A percentile compares a stretch with the other conserved stretches of the same genome.
These are phyloP conservation scores for Drosophila bunnanda DNA, from an alignment of 2,888 invertebrate genomes.

Conservation along the genomic window DNA sequence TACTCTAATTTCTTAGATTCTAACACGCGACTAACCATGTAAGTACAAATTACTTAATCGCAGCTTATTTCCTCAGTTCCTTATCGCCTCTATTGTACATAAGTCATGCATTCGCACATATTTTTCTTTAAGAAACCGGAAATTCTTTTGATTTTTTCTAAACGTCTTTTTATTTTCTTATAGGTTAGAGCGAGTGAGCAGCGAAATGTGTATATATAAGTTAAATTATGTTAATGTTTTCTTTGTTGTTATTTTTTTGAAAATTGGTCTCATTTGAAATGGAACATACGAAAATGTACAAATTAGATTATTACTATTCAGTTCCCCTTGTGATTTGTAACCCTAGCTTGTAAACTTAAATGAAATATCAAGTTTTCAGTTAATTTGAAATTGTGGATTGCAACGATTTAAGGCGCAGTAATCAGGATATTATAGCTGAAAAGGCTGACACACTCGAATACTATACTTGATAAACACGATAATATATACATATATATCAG, in stretches of 20 bases:
- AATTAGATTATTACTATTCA: constrained; percentile 57
- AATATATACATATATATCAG: constrained; percentile 1
- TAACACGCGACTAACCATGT: constrained; percentile 79
- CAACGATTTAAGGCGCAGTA: constrained; percentile 2
- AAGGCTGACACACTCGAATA: constrained; percentile 14
- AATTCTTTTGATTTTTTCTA: constrained; percentile 13
- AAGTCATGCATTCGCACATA: background rate
- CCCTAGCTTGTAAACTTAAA: constrained; percentile 54
- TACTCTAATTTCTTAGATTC: constrained; percentile 73
- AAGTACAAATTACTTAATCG: constrained; percentile 64
- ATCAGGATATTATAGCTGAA: constrained; percentile 21
- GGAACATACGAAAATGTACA: constrained; percentile 59
- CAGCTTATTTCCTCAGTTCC: constrained; percentile 25
- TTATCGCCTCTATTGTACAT: constrained; percentile 14
- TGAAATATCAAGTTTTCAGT: constrained; percentile 7
- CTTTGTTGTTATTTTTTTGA: constrained; percentile 43
- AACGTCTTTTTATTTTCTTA: constrained; percentile 35
- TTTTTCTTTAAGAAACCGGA: background rate
- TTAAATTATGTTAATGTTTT: constrained; percentile 43
- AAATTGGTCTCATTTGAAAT: constrained; percentile 69
- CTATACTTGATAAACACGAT: constrained; percentile 16
- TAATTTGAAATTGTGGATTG: background rate
- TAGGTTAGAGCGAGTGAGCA: constrained; percentile 52
- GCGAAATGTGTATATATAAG: constrained; percentile 60
- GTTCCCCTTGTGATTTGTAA: constrained; percentile 59